A percentile compares a stretch with the other conserved stretches of the same genome.
Conservation (phyloP, 2,797 vertebrate species). For the Sylvilagus floridanus region DNA sequence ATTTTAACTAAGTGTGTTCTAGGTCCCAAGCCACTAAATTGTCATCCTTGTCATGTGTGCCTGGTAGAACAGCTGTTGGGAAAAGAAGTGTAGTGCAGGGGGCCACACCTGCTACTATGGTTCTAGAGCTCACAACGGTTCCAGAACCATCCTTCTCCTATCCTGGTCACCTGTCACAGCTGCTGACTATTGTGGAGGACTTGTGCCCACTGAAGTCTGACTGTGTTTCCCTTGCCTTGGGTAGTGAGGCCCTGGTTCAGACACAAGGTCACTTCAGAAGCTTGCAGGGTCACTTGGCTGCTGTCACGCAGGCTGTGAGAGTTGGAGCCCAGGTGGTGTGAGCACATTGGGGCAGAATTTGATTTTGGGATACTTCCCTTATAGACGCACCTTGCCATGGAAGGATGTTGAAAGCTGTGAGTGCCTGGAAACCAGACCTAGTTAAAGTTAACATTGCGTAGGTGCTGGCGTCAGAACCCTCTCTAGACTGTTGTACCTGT, state of each 20-base stretch:
- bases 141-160: slow-evolving; percentile 6
- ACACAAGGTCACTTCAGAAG: neutral
- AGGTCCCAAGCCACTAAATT: neutral
- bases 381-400: neutral
- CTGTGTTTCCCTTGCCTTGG: neutral
- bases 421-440: neutral
- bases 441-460: neutral
- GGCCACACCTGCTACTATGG: neutral
- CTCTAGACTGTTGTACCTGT: neutral
- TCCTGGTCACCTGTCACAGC: neutral
- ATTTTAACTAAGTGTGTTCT: neutral
- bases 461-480: neutral
- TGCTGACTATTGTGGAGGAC: neutral
- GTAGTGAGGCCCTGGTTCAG: neutral
- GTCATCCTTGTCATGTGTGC: neutral
- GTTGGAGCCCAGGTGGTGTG: neutral
- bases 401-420: neutral
- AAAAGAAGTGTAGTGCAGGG: neutral
- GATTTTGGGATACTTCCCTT: slow-evolving; percentile 3
- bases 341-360: neutral
- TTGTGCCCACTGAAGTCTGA: rapidly evolving
- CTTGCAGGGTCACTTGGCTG: neutral
- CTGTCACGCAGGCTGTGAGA: neutral
- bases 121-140: neutral
- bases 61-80: neutral